Evolutionary conservation across 2,797 vertebrate species (phyloP).

Genomic region (Argentina silus): DNA sequence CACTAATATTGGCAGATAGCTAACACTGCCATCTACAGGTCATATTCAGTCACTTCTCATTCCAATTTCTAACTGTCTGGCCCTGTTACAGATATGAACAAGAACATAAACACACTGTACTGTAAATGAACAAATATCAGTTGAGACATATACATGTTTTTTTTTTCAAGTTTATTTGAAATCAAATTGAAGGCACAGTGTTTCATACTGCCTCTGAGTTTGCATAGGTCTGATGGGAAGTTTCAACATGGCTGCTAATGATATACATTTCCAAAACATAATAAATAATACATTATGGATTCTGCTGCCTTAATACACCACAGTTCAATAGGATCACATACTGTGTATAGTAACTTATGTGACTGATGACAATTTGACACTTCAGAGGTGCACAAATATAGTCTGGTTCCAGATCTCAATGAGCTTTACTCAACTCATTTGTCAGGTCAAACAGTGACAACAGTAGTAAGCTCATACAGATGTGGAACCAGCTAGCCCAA

Average conservation of each 20-base stretch:
- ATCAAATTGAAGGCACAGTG: constrained; percentile 80
- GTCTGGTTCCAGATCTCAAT: too few species aligned
- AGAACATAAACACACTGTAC: too few species aligned
- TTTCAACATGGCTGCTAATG: constrained; percentile 33
- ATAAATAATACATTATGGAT: background rate
- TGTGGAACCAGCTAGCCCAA: too few species aligned
- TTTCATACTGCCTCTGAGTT: constrained; percentile 79
- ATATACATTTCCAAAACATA: constrained; percentile 27
- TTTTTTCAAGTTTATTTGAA: constrained; percentile 71
- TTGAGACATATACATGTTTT: constrained; percentile 9
- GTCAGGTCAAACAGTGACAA: too few species aligned
- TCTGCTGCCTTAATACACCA: background rate
- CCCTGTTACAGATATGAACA: background rate
- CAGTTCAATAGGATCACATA: background rate
- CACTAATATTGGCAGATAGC: background rate
- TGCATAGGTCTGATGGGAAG: constrained; percentile 81
- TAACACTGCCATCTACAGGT: constrained; percentile 28
- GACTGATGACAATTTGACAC: too few species aligned
- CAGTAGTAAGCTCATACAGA: too few species aligned
- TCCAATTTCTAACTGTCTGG: background rate
- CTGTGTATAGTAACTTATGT: background rate
- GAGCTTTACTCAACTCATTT: too few species aligned
- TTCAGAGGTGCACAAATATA: background rate
- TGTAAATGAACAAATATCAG: background rate
- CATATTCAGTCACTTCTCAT: background rate